These are phyloP conservation scores for Tuta absoluta DNA, from an alignment of 2,888 invertebrate genomes.

Conservation along the genomic window DNA sequence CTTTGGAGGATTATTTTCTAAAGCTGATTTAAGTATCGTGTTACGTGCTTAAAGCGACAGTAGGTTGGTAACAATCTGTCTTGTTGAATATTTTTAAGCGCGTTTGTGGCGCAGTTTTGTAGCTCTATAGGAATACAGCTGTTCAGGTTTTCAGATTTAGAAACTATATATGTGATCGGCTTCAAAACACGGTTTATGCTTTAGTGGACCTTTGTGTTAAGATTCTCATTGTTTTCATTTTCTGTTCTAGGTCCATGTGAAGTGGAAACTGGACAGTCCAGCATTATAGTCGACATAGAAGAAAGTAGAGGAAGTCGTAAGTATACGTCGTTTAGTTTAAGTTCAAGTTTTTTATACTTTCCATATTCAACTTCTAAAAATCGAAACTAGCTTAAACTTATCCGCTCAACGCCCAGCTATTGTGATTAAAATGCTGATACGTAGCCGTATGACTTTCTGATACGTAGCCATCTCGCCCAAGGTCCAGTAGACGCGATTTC, in stretches of 20 bases:
- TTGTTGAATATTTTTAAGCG: not conserved
- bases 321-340: constrained; percentile 57
- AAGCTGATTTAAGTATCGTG: constrained; percentile 16
- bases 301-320: constrained; percentile 93
- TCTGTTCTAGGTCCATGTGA: constrained; percentile 86
- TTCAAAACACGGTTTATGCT: not conserved
- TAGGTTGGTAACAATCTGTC: not conserved
- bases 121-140: not conserved
- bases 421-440: too few species aligned
- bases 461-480: too few species aligned
- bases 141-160: not conserved
- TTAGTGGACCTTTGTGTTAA: not conserved
- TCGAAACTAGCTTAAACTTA: too few species aligned
- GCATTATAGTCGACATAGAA: constrained; percentile 94
- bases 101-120: too few species aligned
- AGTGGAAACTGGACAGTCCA: constrained; percentile 92
- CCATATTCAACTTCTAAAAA: too few species aligned
- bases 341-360: not conserved
- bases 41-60: constrained; percentile 9
- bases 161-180: not conserved
- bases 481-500: too few species aligned
- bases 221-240: constrained; percentile 13
- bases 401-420: too few species aligned
- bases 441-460: too few species aligned
- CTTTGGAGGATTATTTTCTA: constrained; percentile 17